Evolutionary conservation across 2,888 invertebrate species (phyloP), one percentile per base, ranked within the genome.

Genomic region (Nomada ruficornis): DNA sequence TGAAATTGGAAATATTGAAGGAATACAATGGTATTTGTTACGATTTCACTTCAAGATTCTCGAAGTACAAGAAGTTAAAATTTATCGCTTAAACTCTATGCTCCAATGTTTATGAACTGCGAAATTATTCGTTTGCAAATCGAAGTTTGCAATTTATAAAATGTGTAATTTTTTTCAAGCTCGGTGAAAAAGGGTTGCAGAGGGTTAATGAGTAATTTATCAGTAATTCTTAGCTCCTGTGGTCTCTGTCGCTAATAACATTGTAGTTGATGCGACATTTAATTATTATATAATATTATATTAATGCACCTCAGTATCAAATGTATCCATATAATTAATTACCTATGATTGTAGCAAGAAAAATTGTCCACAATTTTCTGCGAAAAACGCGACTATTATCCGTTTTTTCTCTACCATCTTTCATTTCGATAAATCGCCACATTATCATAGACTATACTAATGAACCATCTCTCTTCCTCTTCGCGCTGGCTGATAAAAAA

Each of bases 391-490:
- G 26, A 15, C 29, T 20, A 4, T 52, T 52, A 26, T 3, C n/a
- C 2, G 60, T 60, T 47, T 50, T 26, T 15, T 59, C 20, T 47
- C 29, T 5, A 15, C 13, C 47, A 70, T 47, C 20, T 44, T n/a
- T 76, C 72, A 42, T 64, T 65, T 47, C 57, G 64, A 44, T 60
- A 55, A 18, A 50, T 60, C 55, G 5, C 55, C 18, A 60, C 64
- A 9, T 50, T 63, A 23, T 64, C 64, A 36, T 44, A 54, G 52
- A 26, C 59, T 29, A 60, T 62, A 75, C 44, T 60, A 26, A 55
- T 26, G 77, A 63, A 55, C 52, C 71, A 15, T 77, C 57, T 52
- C 26, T 80, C 50, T 80, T 47, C 59, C 67, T 77, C 62, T 57
- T 54, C 75, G 76, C 63, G 78, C 52, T 69, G 75, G 59, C 78